Conservation (phyloP, 2,797 vertebrate species). For the Apogon hyalosoma region DNA sequence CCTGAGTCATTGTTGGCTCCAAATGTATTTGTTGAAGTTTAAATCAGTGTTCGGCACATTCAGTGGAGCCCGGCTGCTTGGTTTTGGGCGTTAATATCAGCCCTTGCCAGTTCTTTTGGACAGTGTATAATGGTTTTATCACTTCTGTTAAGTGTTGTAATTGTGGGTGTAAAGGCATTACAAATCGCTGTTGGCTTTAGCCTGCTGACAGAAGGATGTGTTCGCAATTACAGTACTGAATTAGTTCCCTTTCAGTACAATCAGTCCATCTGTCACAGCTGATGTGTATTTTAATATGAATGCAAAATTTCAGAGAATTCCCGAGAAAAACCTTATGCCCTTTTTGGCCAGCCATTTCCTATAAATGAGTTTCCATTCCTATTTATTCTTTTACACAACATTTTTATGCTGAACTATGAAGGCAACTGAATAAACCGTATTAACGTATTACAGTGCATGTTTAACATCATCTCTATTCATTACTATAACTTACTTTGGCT, state of each 20-base stretch:
- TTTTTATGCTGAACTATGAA: neutral
- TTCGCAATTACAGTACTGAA: slow-evolving; percentile 60
- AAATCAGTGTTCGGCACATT: slow-evolving; percentile 53
- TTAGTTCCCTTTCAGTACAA: slow-evolving; percentile 62
- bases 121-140: slow-evolving; percentile 55
- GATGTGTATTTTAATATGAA: slow-evolving; percentile 53
- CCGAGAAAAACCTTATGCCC: slow-evolving; percentile 20
- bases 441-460: neutral
- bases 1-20: slow-evolving; percentile 54
- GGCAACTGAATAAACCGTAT: neutral
- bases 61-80: slow-evolving; percentile 35
- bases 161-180: slow-evolving; percentile 71
- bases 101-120: slow-evolving; percentile 57
- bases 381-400: neutral
- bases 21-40: slow-evolving; percentile 59
- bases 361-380: neutral
- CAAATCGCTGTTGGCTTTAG: slow-evolving; percentile 65
- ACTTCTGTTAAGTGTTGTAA: slow-evolving; percentile 70
- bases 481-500: neutral
- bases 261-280: slow-evolving; percentile 64
- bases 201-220: slow-evolving; percentile 67
- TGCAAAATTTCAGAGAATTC: slow-evolving; percentile 21
- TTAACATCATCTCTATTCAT: slow-evolving; percentile 4
- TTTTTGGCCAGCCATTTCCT: slow-evolving; percentile 6
- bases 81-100: slow-evolving; percentile 43